Base-by-base conservation (phyloP, 2,888 invertebrate genomes). In the Pelosia muscerda region DNA sequence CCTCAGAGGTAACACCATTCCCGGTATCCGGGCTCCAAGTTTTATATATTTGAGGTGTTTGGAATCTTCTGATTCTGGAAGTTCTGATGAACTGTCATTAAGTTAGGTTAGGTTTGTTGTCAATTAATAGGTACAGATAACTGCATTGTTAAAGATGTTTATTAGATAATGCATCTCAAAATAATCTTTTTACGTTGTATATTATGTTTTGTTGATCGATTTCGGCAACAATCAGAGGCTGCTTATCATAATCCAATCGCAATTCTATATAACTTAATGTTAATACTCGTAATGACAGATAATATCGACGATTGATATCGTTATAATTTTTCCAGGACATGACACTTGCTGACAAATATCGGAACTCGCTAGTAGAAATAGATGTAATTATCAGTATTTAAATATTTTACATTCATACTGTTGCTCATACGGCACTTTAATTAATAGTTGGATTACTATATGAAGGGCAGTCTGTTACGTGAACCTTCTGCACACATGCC, bases 181-280 rank as follows among this genome's bases (percentile, higher is more conserved):
- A 49, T n/a, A n/a, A n/a, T 49, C 49, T 9, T 49, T 19, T 49
- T 49, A 54, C 54, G 22, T 13, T 54, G 54, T 25, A 11, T 54
- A 26, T 55, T 55, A 2, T 62, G 23, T 49, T 57, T 54, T 59
- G n/a, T 38, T 54, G 42, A 55, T 55, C 26, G 15, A 55, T 8
- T 25, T 25, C 55, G 55, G 55, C 15, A 55, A 15, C 13, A 26
- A 55, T 55, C 28, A 58, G n/a, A 26, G 56, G 56, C 22, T 56
- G 9, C 11, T 28, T 28, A 58, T 58, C 28, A 58, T 25, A 55
- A 55, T 25, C 25, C 55, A 55, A 55, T 55, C 55, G 23, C 23
- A 13, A 15, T 55, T 55, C 55, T 13, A 55, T 55, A 23, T 26
- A 55, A 55, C 25, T 26, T 25, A 25, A 55, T 13, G 25, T 23